phyloP scores from a whole-genome alignment of 2,113 vertebrate genomes.

The Phodopus roborovskii region DNA sequence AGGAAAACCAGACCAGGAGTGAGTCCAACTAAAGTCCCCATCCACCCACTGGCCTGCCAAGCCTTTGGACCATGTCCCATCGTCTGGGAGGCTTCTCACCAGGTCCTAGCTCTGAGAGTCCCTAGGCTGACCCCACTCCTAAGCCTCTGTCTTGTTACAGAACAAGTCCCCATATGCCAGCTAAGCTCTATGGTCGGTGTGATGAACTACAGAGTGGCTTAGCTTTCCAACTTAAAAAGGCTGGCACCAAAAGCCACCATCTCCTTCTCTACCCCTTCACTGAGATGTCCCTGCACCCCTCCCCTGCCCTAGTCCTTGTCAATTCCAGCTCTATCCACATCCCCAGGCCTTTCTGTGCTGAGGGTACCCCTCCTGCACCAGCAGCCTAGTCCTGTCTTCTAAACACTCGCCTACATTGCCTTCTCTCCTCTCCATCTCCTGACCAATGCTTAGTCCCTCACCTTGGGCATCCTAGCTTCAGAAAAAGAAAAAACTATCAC shows the following conservation, averaged over 20 bases:
- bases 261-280: neutral
- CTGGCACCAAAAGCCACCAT: rapidly evolving
- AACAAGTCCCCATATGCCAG: neutral
- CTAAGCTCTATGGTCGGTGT: neutral
- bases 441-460: neutral
- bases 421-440: neutral
- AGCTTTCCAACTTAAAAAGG: neutral
- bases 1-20: neutral
- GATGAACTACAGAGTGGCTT: neutral
- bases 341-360: neutral
- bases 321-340: no score
- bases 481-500: neutral
- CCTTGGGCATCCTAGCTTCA: no score
- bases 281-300: neutral
- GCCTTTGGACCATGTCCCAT: neutral
- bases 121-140: neutral
- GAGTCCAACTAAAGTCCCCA: neutral
- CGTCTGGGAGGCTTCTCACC: neutral
- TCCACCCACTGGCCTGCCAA: neutral
- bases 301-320: no score
- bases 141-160: neutral
- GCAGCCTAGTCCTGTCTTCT: neutral
- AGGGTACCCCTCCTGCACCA: neutral
- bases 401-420: neutral
- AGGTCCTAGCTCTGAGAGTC: neutral